Conservation (phyloP, 1,140 invertebrate genomes). For the Drosophila sechellia region DNA sequence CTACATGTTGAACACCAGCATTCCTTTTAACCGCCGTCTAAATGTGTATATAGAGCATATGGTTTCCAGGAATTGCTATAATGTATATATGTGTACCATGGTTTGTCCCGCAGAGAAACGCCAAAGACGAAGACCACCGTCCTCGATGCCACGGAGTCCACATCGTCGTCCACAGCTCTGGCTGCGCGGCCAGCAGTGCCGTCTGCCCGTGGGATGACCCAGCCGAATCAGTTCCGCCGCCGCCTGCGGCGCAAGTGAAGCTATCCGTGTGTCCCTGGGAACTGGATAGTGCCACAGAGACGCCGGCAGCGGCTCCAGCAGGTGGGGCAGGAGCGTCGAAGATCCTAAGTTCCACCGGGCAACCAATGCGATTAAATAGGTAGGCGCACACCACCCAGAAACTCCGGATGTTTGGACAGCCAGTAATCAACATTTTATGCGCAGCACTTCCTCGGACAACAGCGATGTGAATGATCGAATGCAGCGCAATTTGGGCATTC, state of each 20-base stretch:
- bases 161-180: slow-evolving; percentile 82
- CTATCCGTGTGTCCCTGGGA: slow-evolving; percentile 73
- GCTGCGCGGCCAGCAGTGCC: slow-evolving; percentile 85
- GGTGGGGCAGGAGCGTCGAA: slow-evolving; percentile 5
- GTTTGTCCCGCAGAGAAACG: slow-evolving; percentile 52
- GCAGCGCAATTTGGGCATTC: slow-evolving; percentile 86
- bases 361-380: slow-evolving; percentile 61
- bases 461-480: slow-evolving; percentile 87
- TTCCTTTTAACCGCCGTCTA: slow-evolving; percentile 41
- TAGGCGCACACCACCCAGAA: slow-evolving; percentile 6
- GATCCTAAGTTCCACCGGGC: slow-evolving; percentile 13
- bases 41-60: slow-evolving; percentile 12
- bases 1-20: slow-evolving; percentile 36
- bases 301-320: slow-evolving; percentile 1
- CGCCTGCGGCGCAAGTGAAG: slow-evolving; percentile 44
- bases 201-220: slow-evolving; percentile 89
- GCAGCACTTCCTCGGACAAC: slow-evolving; percentile 89
- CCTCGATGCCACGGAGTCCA: slow-evolving; percentile 84
- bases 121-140: slow-evolving; percentile 66
- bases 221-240: slow-evolving; percentile 23
- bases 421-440: not conserved
- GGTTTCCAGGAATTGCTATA: not conserved
- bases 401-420: not conserved
- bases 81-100: not conserved
- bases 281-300: slow-evolving; percentile 40